phyloP scores from a whole-genome alignment of 37 sponge, comb jelly and placozoan genomes.

The Halichondria panicea region DNA sequence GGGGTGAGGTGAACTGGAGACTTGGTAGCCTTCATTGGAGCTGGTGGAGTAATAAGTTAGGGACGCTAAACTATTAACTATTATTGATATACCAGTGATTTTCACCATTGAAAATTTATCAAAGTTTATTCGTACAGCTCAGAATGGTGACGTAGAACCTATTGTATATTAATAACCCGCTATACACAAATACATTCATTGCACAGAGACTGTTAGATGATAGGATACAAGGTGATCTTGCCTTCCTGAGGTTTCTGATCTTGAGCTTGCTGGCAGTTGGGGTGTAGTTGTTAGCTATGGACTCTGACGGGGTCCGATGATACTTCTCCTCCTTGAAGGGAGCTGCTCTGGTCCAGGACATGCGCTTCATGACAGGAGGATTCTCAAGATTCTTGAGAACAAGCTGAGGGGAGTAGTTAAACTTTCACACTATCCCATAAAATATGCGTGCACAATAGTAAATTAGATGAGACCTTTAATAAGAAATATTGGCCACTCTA shows the following conservation, averaged over 20 bases:
- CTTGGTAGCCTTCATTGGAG: no score
- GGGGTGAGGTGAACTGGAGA: no score
- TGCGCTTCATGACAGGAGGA: constrained; percentile 83
- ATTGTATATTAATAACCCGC: neutral
- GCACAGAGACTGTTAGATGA: neutral
- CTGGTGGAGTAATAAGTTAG: no score
- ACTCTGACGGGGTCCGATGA: constrained; percentile 89
- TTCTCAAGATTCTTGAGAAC: constrained; percentile 74
- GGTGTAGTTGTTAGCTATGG: constrained; percentile 93
- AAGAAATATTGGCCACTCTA: neutral
- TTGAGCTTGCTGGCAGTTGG: constrained; percentile 82
- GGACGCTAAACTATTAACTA: no score
- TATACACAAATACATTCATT: neutral
- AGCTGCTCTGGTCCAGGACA: constrained; percentile 91
- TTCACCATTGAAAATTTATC: no score
- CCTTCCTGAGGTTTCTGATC: constrained; percentile 60
- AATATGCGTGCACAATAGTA: no score
- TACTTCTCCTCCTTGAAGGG: constrained; percentile 90
- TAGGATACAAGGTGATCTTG: constrained; percentile 56
- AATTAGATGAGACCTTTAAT: neutral
- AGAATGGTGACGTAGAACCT: no score
- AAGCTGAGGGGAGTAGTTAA: constrained; percentile 54
- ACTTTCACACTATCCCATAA: no score
- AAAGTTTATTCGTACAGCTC: no score
- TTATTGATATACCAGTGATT: no score